Conservation (phyloP, 2,113 vertebrate genomes). For the Pelusios castaneus region DNA sequence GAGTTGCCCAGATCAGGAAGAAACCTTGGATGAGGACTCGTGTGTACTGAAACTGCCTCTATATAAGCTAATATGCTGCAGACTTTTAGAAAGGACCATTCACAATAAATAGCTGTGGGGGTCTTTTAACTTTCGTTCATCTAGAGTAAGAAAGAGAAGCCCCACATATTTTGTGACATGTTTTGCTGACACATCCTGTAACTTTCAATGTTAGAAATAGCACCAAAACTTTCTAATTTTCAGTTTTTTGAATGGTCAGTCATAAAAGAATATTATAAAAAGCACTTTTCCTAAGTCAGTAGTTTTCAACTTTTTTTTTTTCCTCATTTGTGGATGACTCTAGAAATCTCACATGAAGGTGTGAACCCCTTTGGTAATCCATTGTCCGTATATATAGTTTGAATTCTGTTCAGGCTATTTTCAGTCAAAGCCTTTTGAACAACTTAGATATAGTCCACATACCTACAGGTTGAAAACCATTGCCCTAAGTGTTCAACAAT, state of each 20-base stretch:
- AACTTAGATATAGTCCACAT: not conserved
- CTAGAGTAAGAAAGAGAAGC: too few relatives aligned
- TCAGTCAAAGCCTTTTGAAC: not conserved
- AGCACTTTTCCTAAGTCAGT: not conserved
- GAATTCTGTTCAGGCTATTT: not conserved
- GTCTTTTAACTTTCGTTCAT: too few relatives aligned
- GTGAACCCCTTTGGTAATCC: not conserved
- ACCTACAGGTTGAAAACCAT: not conserved
- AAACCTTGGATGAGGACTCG: not conserved
- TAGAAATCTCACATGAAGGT: not conserved
- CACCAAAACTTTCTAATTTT: not conserved
- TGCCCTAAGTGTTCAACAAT: too few relatives aligned
- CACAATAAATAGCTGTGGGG: not conserved
- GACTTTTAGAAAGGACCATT: not conserved
- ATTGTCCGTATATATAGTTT: not conserved
- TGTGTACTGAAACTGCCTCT: too few relatives aligned
- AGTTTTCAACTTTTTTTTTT: not conserved
- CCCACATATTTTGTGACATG: not conserved
- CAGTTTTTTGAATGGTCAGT: not conserved
- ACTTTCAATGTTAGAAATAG: not conserved
- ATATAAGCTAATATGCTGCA: not conserved
- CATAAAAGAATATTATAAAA: not conserved
- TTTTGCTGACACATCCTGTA: not conserved
- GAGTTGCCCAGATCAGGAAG: not conserved
- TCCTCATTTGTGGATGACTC: not conserved